A percentile compares a stretch with the other conserved stretches of the same genome.
These are phyloP conservation scores for Bostrychus sinensis DNA, from an alignment of 2,113 vertebrate genomes.

Conservation along the genomic window DNA sequence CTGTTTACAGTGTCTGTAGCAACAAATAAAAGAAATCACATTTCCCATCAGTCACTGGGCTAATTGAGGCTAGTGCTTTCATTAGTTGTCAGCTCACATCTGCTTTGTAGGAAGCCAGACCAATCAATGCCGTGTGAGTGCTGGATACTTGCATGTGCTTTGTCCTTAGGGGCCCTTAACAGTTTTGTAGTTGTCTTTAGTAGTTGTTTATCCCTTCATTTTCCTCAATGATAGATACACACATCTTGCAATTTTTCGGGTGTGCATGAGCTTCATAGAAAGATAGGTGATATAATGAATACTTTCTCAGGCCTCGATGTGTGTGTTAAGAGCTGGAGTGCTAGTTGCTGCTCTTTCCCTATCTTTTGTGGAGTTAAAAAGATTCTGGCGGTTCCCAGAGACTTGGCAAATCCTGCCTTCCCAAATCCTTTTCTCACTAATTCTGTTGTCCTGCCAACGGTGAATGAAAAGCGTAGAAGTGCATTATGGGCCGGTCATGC, in stretches of 20 bases:
- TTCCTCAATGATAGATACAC: too few species aligned
- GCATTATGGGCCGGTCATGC: slow-evolving; percentile 80
- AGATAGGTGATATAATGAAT: slow-evolving; percentile 36
- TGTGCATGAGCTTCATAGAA: slow-evolving; percentile 5
- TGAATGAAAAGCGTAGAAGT: slow-evolving; percentile 70
- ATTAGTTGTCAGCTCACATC: slow-evolving; percentile 72
- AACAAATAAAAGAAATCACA: slow-evolving; percentile 69
- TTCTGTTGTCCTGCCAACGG: slow-evolving; percentile 82
- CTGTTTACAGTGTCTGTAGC: slow-evolving; percentile 67
- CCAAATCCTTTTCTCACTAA: slow-evolving; percentile 69
- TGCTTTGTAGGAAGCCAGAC: slow-evolving; percentile 60
- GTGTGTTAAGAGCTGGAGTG: slow-evolving; percentile 36
- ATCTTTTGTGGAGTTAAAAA: slow-evolving; percentile 58
- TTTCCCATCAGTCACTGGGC: slow-evolving; percentile 71
- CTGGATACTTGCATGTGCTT: slow-evolving; percentile 14
- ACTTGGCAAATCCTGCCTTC: slow-evolving; percentile 68
- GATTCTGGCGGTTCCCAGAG: slow-evolving; percentile 72
- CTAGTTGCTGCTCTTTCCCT: slow-evolving; percentile 56
- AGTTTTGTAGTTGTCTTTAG: not conserved
- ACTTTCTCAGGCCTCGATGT: slow-evolving; percentile 21
- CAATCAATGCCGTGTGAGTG: slow-evolving; percentile 58
- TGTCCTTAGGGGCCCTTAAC: slow-evolving; percentile 4
- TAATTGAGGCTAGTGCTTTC: slow-evolving; percentile 70
- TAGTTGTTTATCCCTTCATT: too few species aligned
- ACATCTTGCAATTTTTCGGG: slow-evolving; percentile 1